phyloP scores from a whole-genome alignment of 1,140 invertebrate genomes.

The Lepidostoma basale region DNA sequence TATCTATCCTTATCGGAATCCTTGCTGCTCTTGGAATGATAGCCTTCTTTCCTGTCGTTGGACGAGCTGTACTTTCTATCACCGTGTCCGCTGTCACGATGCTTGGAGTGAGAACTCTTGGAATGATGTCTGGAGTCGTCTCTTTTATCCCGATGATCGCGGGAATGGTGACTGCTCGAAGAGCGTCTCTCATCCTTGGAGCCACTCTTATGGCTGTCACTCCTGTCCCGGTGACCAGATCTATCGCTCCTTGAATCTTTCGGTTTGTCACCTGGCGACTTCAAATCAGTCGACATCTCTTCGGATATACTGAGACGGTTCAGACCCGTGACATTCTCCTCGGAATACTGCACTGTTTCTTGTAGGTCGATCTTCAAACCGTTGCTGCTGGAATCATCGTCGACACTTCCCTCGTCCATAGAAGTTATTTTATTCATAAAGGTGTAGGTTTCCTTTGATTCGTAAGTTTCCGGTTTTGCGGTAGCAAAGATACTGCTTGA shows the following conservation, averaged over 20 bases:
- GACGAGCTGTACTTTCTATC: conserved; percentile 55
- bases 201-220: conserved; percentile 52
- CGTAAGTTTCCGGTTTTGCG: conserved; percentile 38
- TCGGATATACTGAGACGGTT: conserved; percentile 17
- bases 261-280: conserved; percentile 21
- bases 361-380: conserved; percentile 48
- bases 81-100: conserved; percentile 50
- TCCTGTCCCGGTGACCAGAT: conserved; percentile 42
- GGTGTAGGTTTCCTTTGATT: conserved; percentile 20
- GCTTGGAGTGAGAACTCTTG: conserved; percentile 51
- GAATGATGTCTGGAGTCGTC: conserved; percentile 53
- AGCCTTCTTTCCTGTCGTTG: conserved; percentile 44
- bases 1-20: conserved; percentile 51
- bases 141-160: conserved; percentile 55
- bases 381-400: conserved; percentile 26
- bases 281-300: conserved; percentile 36
- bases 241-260: not conserved
- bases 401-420: conserved; percentile 14
- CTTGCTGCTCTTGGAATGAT: conserved; percentile 54
- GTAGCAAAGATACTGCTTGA: conserved; percentile 34
- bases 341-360: conserved; percentile 52
- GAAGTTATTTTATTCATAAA: conserved; percentile 35
- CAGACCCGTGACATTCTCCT: conserved; percentile 48
- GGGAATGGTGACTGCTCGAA: conserved; percentile 46
- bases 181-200: conserved; percentile 52